These are phyloP conservation scores for Drosophila setifemur DNA, from an alignment of 1,140 invertebrate genomes.

Conservation along the genomic window DNA sequence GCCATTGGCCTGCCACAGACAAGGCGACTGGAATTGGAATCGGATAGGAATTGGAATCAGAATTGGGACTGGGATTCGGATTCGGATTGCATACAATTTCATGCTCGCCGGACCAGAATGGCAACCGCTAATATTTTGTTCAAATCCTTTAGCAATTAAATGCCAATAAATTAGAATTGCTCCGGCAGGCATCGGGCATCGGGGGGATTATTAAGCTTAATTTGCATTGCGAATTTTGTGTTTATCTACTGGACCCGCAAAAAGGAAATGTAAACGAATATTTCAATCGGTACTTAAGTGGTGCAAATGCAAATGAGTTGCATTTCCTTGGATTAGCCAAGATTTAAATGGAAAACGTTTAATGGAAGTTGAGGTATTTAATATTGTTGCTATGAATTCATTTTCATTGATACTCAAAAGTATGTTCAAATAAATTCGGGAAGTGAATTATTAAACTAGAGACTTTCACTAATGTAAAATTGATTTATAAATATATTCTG, in stretches of 20 bases:
- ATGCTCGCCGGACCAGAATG: constrained; percentile 55
- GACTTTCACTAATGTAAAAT: no score
- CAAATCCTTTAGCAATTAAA: constrained; percentile 65
- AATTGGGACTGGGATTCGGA: constrained; percentile 1
- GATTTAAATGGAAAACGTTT: no score
- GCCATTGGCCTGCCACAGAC: neutral
- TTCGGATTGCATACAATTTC: constrained; percentile 56
- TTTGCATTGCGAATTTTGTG: constrained; percentile 35
- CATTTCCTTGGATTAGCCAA: no score
- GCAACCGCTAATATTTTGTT: constrained; percentile 56
- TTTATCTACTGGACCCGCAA: constrained; percentile 5
- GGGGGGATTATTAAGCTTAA: constrained; percentile 38
- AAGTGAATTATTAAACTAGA: no score
- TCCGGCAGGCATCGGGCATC: neutral
- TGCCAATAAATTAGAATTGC: constrained; percentile 50
- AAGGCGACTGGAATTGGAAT: constrained; percentile 6
- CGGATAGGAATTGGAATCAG: constrained; percentile 15
- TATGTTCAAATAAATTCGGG: no score
- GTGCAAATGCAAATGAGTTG: neutral
- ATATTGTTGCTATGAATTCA: no score
- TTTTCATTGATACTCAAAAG: no score
- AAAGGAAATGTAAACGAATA: neutral
- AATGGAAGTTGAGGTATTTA: no score
- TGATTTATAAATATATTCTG: no score
- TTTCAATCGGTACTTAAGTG: neutral